Evolutionary conservation across 2,888 invertebrate genomes (phyloP).

Genomic region (Drosophila picticornis): DNA sequence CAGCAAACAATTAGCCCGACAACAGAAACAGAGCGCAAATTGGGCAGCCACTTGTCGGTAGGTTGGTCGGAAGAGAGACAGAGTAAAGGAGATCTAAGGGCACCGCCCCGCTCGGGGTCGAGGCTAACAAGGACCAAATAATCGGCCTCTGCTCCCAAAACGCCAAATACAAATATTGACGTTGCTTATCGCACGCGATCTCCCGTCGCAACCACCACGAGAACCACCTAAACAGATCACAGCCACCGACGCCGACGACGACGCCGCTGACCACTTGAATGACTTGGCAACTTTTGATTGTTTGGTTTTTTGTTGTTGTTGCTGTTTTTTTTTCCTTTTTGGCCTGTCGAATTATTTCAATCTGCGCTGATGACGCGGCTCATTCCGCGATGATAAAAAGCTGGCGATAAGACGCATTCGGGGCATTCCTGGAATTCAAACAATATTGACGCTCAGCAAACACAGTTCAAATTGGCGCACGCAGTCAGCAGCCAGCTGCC

Average conservation of each 20-base stretch:
- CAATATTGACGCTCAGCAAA: slow-evolving; percentile 48
- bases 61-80: slow-evolving; percentile 13
- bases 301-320: neutral
- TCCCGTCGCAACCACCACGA: slow-evolving; percentile 14
- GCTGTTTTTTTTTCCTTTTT: slow-evolving; percentile 1
- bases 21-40: slow-evolving; percentile 73
- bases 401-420: slow-evolving; percentile 63
- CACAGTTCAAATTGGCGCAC: slow-evolving; percentile 64
- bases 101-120: slow-evolving; percentile 22
- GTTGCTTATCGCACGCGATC: slow-evolving; percentile 78
- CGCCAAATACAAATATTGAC: slow-evolving; percentile 77
- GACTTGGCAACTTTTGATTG: slow-evolving; percentile 70
- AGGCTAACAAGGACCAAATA: slow-evolving; percentile 63
- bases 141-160: slow-evolving; percentile 56
- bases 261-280: slow-evolving; percentile 58
- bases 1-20: slow-evolving; percentile 72
- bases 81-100: slow-evolving; percentile 7
- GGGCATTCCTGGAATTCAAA: slow-evolving; percentile 59
- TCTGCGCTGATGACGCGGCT: slow-evolving; percentile 78
- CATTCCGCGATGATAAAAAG: slow-evolving; percentile 73
- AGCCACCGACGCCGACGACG: slow-evolving; percentile 42
- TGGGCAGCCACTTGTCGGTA: slow-evolving; percentile 73
- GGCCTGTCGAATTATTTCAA: slow-evolving; percentile 72
- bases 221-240: slow-evolving; percentile 40
- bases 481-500: slow-evolving; percentile 44